Conservation (phyloP, 2,113 vertebrate species). For the Tamias sibiricus region DNA sequence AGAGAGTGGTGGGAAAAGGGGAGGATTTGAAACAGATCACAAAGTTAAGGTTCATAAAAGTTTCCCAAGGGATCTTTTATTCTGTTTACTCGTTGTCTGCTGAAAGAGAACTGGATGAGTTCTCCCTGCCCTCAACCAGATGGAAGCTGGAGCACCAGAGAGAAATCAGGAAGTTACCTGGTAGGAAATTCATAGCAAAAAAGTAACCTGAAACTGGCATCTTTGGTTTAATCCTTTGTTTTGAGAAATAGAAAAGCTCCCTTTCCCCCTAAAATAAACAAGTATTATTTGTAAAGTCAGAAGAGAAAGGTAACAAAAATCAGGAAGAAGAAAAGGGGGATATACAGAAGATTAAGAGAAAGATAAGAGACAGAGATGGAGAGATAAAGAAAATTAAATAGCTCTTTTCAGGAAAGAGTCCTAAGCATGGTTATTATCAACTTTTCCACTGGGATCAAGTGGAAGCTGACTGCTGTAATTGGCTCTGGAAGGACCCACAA, state of each 20-base stretch:
- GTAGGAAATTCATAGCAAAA: neutral
- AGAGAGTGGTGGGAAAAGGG: neutral
- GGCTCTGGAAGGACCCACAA: too few species aligned
- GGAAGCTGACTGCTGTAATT: neutral
- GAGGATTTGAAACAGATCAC: neutral
- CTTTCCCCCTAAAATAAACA: neutral
- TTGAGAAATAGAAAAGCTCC: neutral
- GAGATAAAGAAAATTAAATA: neutral
- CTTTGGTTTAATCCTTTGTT: neutral
- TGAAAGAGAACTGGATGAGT: neutral
- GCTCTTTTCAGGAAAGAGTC: neutral
- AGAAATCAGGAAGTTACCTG: neutral
- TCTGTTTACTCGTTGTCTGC: neutral
- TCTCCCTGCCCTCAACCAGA: neutral
- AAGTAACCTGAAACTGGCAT: neutral
- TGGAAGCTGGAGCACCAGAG: neutral
- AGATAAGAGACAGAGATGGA: neutral
- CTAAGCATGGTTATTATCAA: neutral
- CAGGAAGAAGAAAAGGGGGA: neutral
- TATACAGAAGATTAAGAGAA: neutral
- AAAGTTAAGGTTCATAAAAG: neutral
- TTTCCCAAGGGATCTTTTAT: neutral
- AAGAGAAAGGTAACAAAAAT: neutral
- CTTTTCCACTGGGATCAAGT: neutral
- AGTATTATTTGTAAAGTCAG: neutral